Evolutionary conservation across 1,140 invertebrate species (phyloP), one percentile per base, ranked within the genome.

Genomic region (Apis cerana): DNA sequence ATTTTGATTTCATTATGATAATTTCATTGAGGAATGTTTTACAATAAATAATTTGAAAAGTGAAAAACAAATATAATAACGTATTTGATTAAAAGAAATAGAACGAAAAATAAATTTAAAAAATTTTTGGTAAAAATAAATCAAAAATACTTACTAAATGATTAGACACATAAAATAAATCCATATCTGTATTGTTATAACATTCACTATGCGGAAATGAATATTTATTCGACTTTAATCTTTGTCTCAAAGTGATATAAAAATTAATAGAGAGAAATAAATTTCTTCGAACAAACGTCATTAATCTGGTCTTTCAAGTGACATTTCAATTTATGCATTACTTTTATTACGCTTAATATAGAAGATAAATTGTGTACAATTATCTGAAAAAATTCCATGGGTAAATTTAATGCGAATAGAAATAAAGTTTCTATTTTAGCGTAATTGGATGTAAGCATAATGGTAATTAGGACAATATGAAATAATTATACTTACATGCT

Each of bases 341-440:
- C 27, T 19, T 75, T 52, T 13, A 21, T 33, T 76, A 76, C 7
- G 17, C 50, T 13, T 43, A 17, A 17, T 23, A 58, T 23, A 33
- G 10, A 43, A n/a, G 19, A 21, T 12, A n/a, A 43, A 43, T 43
- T 5, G 2, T 17, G 17, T 2, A 33, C 27, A 48, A 62, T 33
- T 78, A 27, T 43, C 23, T 21, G 17, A 50, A 43, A 27, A 69
- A 59, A 69, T 54, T 27, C 21, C 5, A 27, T 50, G 21, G n/a
- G 48, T 27, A 69, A 50, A 69, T n/a, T 23, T 11, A 21, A 5
- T n/a, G 21, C 2, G 69, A 72, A 71, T 62, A 58, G 23, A 79
- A 79, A 72, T 80, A 58, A 80, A 72, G 54, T 80, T 80, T 64
- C 69, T 62, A 48, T 54, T 52, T 11, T 33, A 11, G 9, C 52